A percentile compares a stretch with the other conserved stretches of the same genome.
Conservation (phyloP, 2,113 vertebrate species). For the Dicaeum eximium region DNA sequence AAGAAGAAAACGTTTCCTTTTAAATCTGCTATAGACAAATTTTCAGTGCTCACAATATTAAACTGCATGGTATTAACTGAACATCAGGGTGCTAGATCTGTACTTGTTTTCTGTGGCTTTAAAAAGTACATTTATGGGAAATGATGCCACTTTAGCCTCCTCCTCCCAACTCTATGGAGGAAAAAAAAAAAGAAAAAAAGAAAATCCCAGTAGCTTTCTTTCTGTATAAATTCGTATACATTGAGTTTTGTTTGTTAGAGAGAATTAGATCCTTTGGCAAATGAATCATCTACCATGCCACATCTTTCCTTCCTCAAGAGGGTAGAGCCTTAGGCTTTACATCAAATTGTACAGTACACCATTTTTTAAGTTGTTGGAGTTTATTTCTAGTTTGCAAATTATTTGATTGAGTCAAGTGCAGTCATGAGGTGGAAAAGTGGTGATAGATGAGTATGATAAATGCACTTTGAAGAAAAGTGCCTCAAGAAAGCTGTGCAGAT, state of each 20-base stretch:
- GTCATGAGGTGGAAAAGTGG: conserved; percentile 36
- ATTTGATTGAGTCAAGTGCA: conserved; percentile 18
- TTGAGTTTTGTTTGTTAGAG: not conserved
- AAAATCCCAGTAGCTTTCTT: not conserved
- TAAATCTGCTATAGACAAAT: not conserved
- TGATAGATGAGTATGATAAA: conserved; percentile 24
- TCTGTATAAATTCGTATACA: not conserved
- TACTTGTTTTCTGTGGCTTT: not conserved
- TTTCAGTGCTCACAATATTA: not conserved
- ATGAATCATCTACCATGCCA: not conserved
- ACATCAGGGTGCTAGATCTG: not conserved
- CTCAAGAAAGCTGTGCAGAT: conserved; percentile 33
- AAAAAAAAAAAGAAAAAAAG: not conserved
- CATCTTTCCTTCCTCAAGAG: not conserved
- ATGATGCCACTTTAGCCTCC: not conserved
- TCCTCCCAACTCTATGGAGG: not conserved
- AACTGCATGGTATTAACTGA: not conserved
- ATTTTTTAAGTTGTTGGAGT: not conserved
- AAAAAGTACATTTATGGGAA: not conserved
- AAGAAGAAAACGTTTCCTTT: not conserved
- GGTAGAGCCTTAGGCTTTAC: not conserved
- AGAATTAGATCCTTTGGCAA: not conserved
- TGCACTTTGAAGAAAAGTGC: conserved; percentile 25
- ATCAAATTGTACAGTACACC: not conserved
- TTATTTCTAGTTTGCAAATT: conserved; percentile 38